These are phyloP conservation scores for Octopus sinensis DNA, from an alignment of 1,140 invertebrate genomes.

Conservation along the genomic window DNA sequence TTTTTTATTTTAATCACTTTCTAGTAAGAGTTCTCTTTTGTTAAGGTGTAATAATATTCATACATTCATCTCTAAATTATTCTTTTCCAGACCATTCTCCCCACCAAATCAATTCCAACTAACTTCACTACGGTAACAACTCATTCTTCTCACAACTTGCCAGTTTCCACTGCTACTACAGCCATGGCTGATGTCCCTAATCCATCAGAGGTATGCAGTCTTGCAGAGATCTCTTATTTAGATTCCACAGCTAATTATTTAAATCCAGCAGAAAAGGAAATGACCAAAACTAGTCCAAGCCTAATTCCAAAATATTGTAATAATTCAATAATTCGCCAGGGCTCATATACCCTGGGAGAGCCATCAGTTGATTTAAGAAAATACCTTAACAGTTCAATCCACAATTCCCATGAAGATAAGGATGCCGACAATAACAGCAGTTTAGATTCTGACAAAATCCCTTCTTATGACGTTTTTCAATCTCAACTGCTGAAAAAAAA, in stretches of 20 bases:
- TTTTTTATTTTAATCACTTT: too few relatives aligned
- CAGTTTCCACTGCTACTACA: background rate
- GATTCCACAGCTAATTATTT: background rate
- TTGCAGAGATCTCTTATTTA: background rate
- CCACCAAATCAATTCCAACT: too few relatives aligned
- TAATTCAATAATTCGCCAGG: conserved; percentile 17
- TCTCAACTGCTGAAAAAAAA: background rate
- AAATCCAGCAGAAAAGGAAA: background rate
- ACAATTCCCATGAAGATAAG: too few relatives aligned
- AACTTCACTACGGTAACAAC: too few relatives aligned
- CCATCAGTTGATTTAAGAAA: conserved; percentile 30
- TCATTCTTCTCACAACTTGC: background rate
- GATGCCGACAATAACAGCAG: background rate
- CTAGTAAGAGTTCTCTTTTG: too few relatives aligned
- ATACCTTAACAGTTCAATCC: too few relatives aligned
- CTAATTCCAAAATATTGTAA: background rate
- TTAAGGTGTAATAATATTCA: too few relatives aligned
- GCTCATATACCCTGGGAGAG: conserved; percentile 35
- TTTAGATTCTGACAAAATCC: background rate
- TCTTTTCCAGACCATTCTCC: too few relatives aligned
- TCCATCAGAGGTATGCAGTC: background rate
- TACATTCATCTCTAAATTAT: too few relatives aligned
- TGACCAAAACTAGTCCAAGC: too few relatives aligned
- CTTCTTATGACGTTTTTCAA: background rate
- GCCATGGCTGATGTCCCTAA: background rate